Evolutionary conservation across 1,140 invertebrate species (phyloP), one percentile per base, ranked within the genome.

Genomic region (Condylostylus longicornis): DNA sequence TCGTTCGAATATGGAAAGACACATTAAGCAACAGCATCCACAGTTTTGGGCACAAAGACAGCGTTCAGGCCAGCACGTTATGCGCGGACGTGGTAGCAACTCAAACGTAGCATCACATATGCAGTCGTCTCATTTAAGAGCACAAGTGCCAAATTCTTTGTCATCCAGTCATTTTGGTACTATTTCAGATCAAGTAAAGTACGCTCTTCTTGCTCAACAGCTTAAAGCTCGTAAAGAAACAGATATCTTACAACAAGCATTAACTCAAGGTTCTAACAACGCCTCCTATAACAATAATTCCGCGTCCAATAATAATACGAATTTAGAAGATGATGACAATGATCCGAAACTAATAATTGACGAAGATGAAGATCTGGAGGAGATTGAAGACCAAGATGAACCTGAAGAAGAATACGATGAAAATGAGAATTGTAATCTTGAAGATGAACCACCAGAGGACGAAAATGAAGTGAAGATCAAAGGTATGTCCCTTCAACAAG

Each of bases 21-120:
- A 94, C 42, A 82, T 91, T 1, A 93, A 93, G 53, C 85, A 90
- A 47, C 87, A 91, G 48, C 88, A 93, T 66, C 86, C 86, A 0
- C 79, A 87, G 34, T 76, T 73, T 44, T 90, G 85, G 81, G 81
- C 76, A 32, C 78, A 83, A 38, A 63, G 80, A 30, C 78, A 82
- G 42, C 41, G 58, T 5, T 55, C 46, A 5, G 57, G 57, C 0
- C 55, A 60, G 19, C 58, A 61, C 32, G 40, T 61, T 54, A 28
- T 67, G 42, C 56, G 67, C 13, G 54, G 67, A 50, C 29, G 64
- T 55, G 15, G 46, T 0, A 49, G 48, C 4, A 48, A 34, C 28
- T 28, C 42, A 5, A 39, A 18, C 3, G 43, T 46, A 0, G 43
- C 43, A 0, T 38, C 49, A 6, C 40, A 34, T 14, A 52, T 53